Evolutionary conservation across 2,797 vertebrate species (phyloP).

Genomic region (Ceryle rudis): DNA sequence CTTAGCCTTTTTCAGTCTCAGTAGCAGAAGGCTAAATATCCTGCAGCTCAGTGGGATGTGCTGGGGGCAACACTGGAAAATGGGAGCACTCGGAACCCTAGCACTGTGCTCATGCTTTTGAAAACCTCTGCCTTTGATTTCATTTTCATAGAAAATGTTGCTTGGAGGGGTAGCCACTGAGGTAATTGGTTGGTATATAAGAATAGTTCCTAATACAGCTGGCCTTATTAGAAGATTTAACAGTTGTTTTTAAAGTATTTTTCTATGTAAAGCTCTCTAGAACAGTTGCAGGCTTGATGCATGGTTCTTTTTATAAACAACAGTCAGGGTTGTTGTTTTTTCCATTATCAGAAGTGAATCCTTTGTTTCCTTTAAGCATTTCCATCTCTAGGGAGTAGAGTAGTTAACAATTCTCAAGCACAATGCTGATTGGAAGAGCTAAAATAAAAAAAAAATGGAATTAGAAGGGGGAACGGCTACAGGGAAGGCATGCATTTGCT

Average conservation of each 20-base stretch:
- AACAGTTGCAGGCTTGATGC: neutral
- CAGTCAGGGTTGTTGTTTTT: neutral
- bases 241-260: neutral
- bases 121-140: neutral
- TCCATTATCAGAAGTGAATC: neutral
- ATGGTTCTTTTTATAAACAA: neutral
- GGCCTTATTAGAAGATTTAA: neutral
- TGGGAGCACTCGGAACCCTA: neutral
- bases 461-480: neutral
- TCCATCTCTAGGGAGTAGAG: neutral
- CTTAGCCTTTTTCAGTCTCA: neutral
- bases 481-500: neutral
- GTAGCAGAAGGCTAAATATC: neutral
- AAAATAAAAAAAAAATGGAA: neutral
- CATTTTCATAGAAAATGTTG: neutral
- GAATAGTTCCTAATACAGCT: neutral
- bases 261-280: neutral
- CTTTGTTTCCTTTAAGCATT: neutral
- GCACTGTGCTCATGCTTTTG: neutral
- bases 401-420: neutral
- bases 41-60: neutral
- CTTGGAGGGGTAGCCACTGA: neutral
- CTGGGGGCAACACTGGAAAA: neutral
- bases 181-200: neutral
- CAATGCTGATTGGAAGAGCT: neutral